phyloP scores from a whole-genome alignment of 2,797 vertebrate genomes.

The Channa striata region DNA sequence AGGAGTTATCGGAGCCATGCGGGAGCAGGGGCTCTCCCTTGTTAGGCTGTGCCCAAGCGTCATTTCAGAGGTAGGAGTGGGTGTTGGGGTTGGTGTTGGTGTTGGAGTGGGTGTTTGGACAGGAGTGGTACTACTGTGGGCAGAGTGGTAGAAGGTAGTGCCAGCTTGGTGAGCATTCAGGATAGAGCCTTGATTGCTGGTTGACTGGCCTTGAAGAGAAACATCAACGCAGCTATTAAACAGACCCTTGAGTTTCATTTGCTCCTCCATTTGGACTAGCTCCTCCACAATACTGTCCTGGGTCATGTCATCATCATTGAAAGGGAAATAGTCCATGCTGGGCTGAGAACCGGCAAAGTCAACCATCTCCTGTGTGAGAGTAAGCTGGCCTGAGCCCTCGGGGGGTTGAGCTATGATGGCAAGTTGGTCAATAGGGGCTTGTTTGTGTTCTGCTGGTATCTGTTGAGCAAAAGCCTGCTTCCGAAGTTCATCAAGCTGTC shows the following conservation, averaged over 20 bases:
- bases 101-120: constrained; percentile 93
- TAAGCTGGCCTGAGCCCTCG: constrained; percentile 88
- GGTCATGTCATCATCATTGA: constrained; percentile 97
- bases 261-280: constrained; percentile 98
- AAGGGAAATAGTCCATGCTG: constrained; percentile 95
- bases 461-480: constrained; percentile 84
- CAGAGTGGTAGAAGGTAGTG: constrained; percentile 92
- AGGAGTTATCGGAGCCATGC: constrained; percentile 93
- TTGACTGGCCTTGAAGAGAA: constrained; percentile 88
- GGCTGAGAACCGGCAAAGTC: constrained; percentile 92
- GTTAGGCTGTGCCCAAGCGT: constrained; percentile 90
- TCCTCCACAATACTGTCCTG: constrained; percentile 99
- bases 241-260: constrained; percentile 94
- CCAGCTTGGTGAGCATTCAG: constrained; percentile 87
- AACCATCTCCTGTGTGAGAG: constrained; percentile 92
- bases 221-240: constrained; percentile 91
- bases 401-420: constrained; percentile 87
- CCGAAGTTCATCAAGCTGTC: constrained; percentile 87
- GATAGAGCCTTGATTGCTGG: constrained; percentile 83
- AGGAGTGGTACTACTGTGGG: constrained; percentile 94
- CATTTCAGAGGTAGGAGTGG: constrained; percentile 96
- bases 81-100: constrained; percentile 91
- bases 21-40: constrained; percentile 95
- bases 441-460: constrained; percentile 84
- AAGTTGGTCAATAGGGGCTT: constrained; percentile 76